Base-by-base conservation (phyloP, 2,113 vertebrate species). In the Apeltes quadracus region DNA sequence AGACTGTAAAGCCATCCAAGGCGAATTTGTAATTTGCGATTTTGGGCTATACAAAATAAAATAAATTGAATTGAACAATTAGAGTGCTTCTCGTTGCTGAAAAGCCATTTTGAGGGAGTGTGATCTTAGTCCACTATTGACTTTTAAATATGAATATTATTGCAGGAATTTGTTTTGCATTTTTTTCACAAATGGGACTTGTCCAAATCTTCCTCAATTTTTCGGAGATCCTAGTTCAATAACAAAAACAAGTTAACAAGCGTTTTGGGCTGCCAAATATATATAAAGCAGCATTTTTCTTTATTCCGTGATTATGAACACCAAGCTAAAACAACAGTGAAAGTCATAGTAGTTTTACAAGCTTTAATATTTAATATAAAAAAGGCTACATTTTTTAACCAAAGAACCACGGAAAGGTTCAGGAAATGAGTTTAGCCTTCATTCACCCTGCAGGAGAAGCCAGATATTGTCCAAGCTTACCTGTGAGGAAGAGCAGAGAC, bases 401-500 rank as follows among this genome's bases (percentile, higher is more conserved):
- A 39, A 12, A 8, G 41, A 53, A 3, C 10, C 55, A 67, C 9
- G 23, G 3, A 3, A 56, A 32, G 14, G 20, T n/a, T 20, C 22
- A 46, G 25, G 10, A 50, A 50, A 61, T 6, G n/a, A 39, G 1
- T 48, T 22, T 4, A 46, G 20, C 5, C 18, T 23, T n/a, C 27
- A 13, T 22, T 12, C 2, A 59, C 39, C 38, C 22, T 57, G 46
- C 13, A 56, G 29, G 27, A 7, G 54, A 18, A 14, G 10, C 16
- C 22, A 16, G 38, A 48, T 13, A 14, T 22, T 20, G 3, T 43
- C 22, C 5, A 32, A 36, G 11, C 87, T 86, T 85, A 90, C 89
- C 88, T 44, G 71, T 58, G 63, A 88, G 16, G 54, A 87, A 36
- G 55, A 90, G 77, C 29, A 91, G 56, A 43, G 61, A 55, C 22